phyloP scores from a whole-genome alignment of 1,140 invertebrate species.

The Andrena cerasifolii region DNA sequence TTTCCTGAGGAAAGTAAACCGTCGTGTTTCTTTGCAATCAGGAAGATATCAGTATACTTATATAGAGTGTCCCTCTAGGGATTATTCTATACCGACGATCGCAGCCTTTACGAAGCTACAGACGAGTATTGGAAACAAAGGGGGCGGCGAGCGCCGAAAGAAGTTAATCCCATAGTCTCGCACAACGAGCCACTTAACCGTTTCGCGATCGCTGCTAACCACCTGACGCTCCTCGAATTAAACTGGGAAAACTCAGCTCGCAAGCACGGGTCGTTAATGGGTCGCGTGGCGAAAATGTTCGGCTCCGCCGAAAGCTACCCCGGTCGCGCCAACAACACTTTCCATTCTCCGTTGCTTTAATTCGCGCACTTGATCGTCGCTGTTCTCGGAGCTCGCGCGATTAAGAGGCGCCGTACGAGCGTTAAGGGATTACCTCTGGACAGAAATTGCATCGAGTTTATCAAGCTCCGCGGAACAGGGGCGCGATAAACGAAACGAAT shows the following conservation, averaged over 20 bases:
- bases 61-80: too few relatives aligned
- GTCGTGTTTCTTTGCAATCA: too few relatives aligned
- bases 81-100: too few relatives aligned
- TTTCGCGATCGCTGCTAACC: constrained; percentile 2
- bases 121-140: too few relatives aligned
- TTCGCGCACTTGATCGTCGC: constrained; percentile 13
- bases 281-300: not conserved
- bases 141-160: too few relatives aligned
- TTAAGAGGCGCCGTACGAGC: not conserved
- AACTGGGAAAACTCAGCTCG: not conserved
- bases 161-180: not conserved
- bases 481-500: constrained; percentile 25
- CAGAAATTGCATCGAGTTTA: not conserved
- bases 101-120: too few relatives aligned
- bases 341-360: constrained; percentile 41
- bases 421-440: not conserved
- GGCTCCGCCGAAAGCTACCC: not conserved
- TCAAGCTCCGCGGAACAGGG: not conserved
- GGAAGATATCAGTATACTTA: too few relatives aligned
- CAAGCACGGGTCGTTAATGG: not conserved
- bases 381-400: not conserved
- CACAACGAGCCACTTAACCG: not conserved
- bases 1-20: too few relatives aligned
- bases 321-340: not conserved
- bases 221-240: not conserved